Percentiles rank a stretch among this genome's conserved stretches.
phyloP scores from a whole-genome alignment of 2,888 invertebrate species.

The Phrixothrix hirtus region DNA sequence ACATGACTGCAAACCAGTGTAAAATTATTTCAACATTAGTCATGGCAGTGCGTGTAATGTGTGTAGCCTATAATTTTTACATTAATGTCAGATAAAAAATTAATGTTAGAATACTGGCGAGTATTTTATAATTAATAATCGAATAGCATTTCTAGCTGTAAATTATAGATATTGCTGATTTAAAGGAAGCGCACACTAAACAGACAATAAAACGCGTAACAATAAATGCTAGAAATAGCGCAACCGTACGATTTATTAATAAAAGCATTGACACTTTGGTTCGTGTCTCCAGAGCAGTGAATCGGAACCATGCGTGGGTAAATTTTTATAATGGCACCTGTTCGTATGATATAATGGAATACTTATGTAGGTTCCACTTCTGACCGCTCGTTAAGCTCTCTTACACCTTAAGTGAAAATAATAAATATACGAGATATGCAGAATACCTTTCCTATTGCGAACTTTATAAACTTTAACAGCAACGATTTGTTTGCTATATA shows the following conservation, averaged over 20 bases:
- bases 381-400: slow-evolving; percentile 50
- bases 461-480: slow-evolving; percentile 22
- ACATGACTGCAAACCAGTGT: no score
- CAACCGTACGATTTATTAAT: slow-evolving; percentile 40
- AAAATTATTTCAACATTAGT: no score
- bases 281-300: slow-evolving; percentile 41
- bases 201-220: slow-evolving; percentile 25
- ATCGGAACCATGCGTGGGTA: slow-evolving; percentile 53
- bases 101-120: no score
- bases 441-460: slow-evolving; percentile 44
- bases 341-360: slow-evolving; percentile 54
- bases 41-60: no score
- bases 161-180: no score
- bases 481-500: slow-evolving; percentile 7
- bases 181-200: slow-evolving; percentile 12
- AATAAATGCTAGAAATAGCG: no score
- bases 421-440: slow-evolving; percentile 50
- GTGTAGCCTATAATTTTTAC: no score
- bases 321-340: slow-evolving; percentile 54
- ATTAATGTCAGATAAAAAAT: no score
- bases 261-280: slow-evolving; percentile 43
- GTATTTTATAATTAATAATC: no score
- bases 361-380: slow-evolving; percentile 49
- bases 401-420: slow-evolving; percentile 51
- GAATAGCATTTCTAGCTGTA: no score